phyloP scores from a whole-genome alignment of 2,797 vertebrate species.

The Myotis vivesi region DNA sequence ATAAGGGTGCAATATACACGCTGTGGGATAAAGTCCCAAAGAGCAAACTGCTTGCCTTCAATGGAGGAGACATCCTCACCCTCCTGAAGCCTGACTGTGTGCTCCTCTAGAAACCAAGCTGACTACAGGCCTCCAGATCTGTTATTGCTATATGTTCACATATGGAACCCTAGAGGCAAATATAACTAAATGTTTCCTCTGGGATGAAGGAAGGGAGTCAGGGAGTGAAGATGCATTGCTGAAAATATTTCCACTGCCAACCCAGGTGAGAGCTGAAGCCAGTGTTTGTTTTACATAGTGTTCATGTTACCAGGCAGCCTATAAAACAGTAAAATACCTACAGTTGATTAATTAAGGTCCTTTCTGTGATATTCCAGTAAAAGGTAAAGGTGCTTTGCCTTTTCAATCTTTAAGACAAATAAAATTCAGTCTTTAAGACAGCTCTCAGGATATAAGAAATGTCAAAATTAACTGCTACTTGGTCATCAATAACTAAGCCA shows the following conservation, averaged over 20 bases:
- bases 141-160: background rate
- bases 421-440: slow-evolving; percentile 36
- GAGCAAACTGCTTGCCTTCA: background rate
- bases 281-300: background rate
- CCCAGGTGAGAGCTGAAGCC: background rate
- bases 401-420: slow-evolving; percentile 24
- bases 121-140: background rate
- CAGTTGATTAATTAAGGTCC: background rate
- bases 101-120: background rate
- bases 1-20: background rate
- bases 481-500: slow-evolving; percentile 26
- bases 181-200: background rate
- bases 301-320: background rate
- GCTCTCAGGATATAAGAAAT: background rate
- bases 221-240: background rate
- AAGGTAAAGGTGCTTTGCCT: background rate
- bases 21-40: background rate
- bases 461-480: background rate
- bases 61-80: background rate
- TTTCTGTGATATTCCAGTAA: background rate
- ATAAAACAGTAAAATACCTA: background rate
- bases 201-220: background rate
- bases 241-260: background rate
- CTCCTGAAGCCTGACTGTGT: background rate
- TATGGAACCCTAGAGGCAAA: background rate